These are phyloP conservation scores for Tympanoctomys barrerae DNA, from an alignment of 2,797 vertebrate genomes.

Conservation along the genomic window DNA sequence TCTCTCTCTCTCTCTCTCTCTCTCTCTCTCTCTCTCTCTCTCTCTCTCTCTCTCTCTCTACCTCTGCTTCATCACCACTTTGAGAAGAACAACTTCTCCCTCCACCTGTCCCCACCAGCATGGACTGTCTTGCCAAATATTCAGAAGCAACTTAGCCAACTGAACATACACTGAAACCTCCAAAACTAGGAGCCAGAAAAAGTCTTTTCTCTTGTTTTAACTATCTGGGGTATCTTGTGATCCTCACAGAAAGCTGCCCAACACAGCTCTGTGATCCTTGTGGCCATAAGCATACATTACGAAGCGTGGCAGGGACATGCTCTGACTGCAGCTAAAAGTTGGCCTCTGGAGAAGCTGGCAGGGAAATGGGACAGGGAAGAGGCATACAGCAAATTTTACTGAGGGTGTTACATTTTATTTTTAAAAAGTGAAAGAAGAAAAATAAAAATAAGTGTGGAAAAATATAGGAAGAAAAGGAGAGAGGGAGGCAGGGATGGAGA, in stretches of 20 bases:
- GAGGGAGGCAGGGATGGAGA: fast-evolving
- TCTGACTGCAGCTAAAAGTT: not conserved
- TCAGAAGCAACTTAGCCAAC: not conserved
- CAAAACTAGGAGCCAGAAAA: not conserved
- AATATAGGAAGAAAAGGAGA: not conserved
- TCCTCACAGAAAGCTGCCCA: not conserved
- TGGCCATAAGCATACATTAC: not conserved
- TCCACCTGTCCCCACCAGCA: not conserved
- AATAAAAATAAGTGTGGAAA: not conserved
- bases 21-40: too few species aligned
- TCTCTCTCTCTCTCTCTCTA: not conserved
- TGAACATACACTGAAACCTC: not conserved
- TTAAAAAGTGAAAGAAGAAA: not conserved
- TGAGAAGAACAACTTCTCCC: not conserved
- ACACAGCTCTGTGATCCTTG: not conserved
- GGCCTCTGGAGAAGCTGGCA: not conserved
- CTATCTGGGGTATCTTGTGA: not conserved
- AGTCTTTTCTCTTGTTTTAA: not conserved
- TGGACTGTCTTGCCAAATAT: not conserved
- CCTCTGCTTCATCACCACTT: not conserved
- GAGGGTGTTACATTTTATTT: not conserved
- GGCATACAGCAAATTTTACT: not conserved
- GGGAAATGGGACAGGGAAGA: not conserved
- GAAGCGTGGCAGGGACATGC: not conserved
- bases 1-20: too few species aligned